Conservation (phyloP, 1,140 invertebrate species). For the Anoplophora glabripennis region DNA sequence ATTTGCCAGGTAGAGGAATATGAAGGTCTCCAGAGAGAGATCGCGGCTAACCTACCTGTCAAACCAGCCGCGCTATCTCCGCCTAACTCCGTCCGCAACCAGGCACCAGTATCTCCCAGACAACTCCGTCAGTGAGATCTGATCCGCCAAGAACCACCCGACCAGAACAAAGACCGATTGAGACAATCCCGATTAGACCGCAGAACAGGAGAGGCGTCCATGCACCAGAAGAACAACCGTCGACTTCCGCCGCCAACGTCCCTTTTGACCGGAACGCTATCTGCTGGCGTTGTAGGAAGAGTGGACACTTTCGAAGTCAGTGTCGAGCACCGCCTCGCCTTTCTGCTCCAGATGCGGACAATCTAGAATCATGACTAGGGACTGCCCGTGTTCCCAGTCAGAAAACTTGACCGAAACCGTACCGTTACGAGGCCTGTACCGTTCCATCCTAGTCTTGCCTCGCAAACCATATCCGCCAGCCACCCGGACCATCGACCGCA, state of each 20-base stretch:
- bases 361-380: too few species aligned
- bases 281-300: neutral
- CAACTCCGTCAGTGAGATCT: neutral
- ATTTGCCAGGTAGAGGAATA: too few species aligned
- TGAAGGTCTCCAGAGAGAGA: neutral
- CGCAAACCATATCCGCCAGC: neutral
- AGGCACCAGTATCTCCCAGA: neutral
- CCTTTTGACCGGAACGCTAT: neutral
- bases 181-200: too few species aligned
- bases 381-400: too few species aligned
- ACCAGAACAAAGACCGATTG: too few species aligned
- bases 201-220: neutral
- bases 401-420: neutral
- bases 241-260: neutral
- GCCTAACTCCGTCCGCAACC: neutral
- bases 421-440: neutral
- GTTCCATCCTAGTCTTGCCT: neutral
- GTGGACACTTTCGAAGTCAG: neutral
- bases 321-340: neutral
- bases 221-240: neutral
- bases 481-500: neutral
- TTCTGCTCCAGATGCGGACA: constrained; percentile 1
- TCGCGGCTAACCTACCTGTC: neutral
- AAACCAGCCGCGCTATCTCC: neutral
- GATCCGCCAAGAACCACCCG: neutral